Evolutionary conservation across 2,888 invertebrate genomes (phyloP).

Genomic region (Hyppa rectilinea): DNA sequence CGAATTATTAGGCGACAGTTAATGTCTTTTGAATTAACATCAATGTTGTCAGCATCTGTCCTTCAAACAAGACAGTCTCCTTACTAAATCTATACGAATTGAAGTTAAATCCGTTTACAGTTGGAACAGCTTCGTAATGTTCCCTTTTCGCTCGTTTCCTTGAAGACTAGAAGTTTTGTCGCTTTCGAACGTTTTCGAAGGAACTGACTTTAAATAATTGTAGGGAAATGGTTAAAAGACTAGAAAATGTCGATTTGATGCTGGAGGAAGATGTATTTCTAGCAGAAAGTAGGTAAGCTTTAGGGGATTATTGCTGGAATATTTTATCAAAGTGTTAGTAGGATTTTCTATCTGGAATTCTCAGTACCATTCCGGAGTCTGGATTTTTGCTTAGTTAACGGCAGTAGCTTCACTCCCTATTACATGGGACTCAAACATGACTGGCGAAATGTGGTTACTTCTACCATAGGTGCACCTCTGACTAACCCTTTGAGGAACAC

Average conservation of each 20-base stretch:
- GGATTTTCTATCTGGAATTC: no score
- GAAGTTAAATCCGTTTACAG: slow-evolving; percentile 47
- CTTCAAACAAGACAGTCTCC: neutral
- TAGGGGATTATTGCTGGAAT: neutral
- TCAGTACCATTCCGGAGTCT: no score
- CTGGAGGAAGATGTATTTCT: slow-evolving; percentile 20
- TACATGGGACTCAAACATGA: no score
- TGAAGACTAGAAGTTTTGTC: slow-evolving; percentile 37
- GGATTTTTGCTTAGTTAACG: no score
- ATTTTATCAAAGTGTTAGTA: neutral
- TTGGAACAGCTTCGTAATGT: slow-evolving; percentile 18
- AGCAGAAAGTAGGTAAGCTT: neutral
- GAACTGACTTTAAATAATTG: slow-evolving; percentile 47
- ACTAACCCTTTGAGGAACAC: no score
- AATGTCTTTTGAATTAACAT: no score
- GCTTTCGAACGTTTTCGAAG: slow-evolving; percentile 25
- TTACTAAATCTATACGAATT: slow-evolving; percentile 34
- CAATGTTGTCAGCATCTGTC: neutral
- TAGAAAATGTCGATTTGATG: slow-evolving; percentile 24
- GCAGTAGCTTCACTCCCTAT: no score
- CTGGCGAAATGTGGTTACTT: no score
- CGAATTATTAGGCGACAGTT: no score
- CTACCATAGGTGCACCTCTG: no score
- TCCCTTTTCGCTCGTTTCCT: slow-evolving; percentile 21
- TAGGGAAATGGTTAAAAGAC: slow-evolving; percentile 29